Evolutionary conservation across 2,113 vertebrate genomes (phyloP), one percentile per base, ranked within the genome.

Genomic region (Lagenorhynchus albirostris): DNA sequence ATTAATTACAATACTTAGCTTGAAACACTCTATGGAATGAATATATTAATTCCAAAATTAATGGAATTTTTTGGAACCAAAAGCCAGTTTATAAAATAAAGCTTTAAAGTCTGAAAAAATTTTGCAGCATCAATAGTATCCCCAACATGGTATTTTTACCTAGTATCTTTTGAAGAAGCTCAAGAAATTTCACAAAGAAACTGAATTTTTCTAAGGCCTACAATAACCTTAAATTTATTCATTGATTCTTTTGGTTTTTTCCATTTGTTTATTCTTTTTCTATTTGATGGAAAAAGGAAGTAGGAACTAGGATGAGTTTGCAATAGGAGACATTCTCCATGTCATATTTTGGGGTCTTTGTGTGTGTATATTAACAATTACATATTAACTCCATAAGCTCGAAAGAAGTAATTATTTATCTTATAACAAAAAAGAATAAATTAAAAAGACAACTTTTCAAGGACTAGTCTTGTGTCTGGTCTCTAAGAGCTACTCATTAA

Each of bases 161-260:
- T 17, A 79, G 31, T 53, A 94, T 87, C 47, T 71, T 89, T 58
- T 79, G 6, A 94, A 62, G 41, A 71, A 96, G 10, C 33, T 90
- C 38, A 94, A 79, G 50, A 94, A 81, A 96, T 84, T 93, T 96
- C 68, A 82, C 65, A 95, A 47, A 94, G 26, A 21, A 95, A 62
- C 10, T 87, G 4, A 53, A 90, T 60, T 87, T 95, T 85, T 67
- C 63, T 21, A 94, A 93, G 10, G 38, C 15, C 62, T 29, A 67
- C 15, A 76, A 71, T 33, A 88, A 90, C 21, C n/a, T 74, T 80
- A 83, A 60, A 65, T 73, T 65, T 73, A 85, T 23, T 76, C 53
- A 91, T 21, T 47, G 13, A 23, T 11, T 21, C 4, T 74, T 92
- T 63, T 41, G 5, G 8, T 77, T 41, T 81, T 68, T 83, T 67